Evolutionary conservation across 1,140 invertebrate genomes (phyloP).

Genomic region (Stenopsyche tienmushanensis): DNA sequence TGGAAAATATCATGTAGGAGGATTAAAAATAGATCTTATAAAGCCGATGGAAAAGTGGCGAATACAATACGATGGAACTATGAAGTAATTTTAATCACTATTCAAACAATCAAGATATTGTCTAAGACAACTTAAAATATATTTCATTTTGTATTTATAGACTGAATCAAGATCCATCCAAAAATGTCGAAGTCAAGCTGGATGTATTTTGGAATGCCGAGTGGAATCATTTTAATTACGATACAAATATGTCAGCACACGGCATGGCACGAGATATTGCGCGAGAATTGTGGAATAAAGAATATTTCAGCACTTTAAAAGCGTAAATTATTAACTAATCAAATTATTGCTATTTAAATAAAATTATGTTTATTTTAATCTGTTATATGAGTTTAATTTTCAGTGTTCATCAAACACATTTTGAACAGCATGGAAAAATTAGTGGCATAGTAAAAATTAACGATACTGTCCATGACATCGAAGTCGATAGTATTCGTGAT

Average conservation of each 20-base stretch:
- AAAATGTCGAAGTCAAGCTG: conserved; percentile 51
- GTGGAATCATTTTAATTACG: conserved; percentile 63
- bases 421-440: conserved; percentile 67
- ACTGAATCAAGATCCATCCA: conserved; percentile 43
- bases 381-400: conserved; percentile 42
- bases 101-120: background rate
- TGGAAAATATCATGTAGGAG: conserved; percentile 61
- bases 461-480: conserved; percentile 51
- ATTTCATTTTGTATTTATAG: conserved; percentile 41
- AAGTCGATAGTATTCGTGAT: conserved; percentile 60
- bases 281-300: conserved; percentile 63
- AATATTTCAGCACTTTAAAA: conserved; percentile 65
- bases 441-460: conserved; percentile 57
- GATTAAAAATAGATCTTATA: conserved; percentile 57
- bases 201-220: conserved; percentile 55
- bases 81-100: conserved; percentile 65
- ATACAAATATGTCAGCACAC: conserved; percentile 61
- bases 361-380: conserved; percentile 10
- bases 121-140: background rate
- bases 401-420: conserved; percentile 72
- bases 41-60: conserved; percentile 68
- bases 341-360: too few species aligned
- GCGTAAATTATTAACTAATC: conserved; percentile 57
- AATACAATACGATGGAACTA: conserved; percentile 61
- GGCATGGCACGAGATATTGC: conserved; percentile 64